Evolutionary conservation across 2,797 vertebrate genomes (phyloP).

Genomic region (Malurus leucopterus): DNA sequence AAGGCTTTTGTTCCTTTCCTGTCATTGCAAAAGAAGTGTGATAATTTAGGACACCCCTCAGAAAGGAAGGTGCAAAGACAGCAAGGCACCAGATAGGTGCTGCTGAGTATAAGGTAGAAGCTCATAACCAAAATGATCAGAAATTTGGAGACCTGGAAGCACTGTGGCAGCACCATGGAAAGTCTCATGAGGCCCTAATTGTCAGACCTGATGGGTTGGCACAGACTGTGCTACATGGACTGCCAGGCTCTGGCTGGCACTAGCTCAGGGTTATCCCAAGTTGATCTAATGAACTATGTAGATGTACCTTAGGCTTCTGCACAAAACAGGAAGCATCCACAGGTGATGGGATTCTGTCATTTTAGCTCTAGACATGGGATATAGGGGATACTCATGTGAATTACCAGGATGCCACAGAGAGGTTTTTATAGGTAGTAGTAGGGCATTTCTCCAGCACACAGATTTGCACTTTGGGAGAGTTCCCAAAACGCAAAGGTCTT

Average conservation of each 20-base stretch:
- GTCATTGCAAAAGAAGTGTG: background rate
- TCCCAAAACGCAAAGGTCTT: background rate
- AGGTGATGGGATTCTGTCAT: background rate
- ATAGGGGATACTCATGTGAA: background rate
- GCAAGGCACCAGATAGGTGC: background rate
- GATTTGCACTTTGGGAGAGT: background rate
- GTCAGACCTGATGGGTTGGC: background rate
- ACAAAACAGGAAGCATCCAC: background rate
- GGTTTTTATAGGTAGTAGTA: background rate
- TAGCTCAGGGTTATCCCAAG: background rate
- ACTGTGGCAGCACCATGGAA: background rate
- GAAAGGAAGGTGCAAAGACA: background rate
- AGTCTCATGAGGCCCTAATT: background rate
- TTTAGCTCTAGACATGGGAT: background rate
- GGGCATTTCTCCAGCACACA: background rate
- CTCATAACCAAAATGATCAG: background rate
- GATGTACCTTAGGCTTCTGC: background rate
- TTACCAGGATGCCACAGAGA: background rate
- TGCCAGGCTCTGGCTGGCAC: background rate
- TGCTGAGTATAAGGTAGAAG: background rate
- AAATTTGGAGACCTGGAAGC: background rate
- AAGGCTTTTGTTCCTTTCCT: background rate
- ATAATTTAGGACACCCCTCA: background rate
- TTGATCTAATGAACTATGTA: background rate
- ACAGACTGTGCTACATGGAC: background rate